A percentile compares a stretch with the other conserved stretches of the same genome.
Evolutionary conservation across 2,888 invertebrate species (phyloP).

Genomic region (Drosophila formosana): DNA sequence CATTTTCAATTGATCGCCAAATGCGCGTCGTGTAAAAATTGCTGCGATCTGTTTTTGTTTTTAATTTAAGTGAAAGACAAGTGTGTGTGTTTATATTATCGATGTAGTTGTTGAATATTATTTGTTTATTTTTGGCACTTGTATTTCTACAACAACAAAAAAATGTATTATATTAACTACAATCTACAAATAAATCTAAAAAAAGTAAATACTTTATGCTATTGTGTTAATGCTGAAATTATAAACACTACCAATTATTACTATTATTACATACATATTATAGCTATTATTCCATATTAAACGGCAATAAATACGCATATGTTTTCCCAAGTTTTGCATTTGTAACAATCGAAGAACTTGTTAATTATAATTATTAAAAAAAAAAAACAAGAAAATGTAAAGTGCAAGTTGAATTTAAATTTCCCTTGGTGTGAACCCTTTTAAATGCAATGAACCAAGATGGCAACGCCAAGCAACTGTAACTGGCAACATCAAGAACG

Average conservation of each 20-base stretch:
- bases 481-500: not conserved
- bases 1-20: conserved; percentile 48
- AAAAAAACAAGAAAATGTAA: not conserved
- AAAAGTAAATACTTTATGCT: conserved; percentile 66
- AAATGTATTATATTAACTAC: conserved; percentile 75
- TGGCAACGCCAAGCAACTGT: not conserved
- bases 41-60: conserved; percentile 29
- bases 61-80: conserved; percentile 45
- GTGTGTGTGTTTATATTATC: conserved; percentile 60
- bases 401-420: not conserved
- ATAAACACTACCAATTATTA: conserved; percentile 52
- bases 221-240: conserved; percentile 59
- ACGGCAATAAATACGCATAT: conserved; percentile 63
- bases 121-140: conserved; percentile 70
- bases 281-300: conserved; percentile 73
- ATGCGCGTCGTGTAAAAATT: conserved; percentile 71
- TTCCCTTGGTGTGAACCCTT: not conserved
- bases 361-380: not conserved
- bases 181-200: conserved; percentile 61
- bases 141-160: conserved; percentile 54
- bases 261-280: conserved; percentile 65
- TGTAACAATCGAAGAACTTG: not conserved
- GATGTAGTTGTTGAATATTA: conserved; percentile 56
- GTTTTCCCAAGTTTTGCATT: conserved; percentile 50
- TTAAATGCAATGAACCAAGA: not conserved